Evolutionary conservation across 2,888 invertebrate species (phyloP), one percentile per base, ranked within the genome.

Genomic region (Eupithecia inturbata): DNA sequence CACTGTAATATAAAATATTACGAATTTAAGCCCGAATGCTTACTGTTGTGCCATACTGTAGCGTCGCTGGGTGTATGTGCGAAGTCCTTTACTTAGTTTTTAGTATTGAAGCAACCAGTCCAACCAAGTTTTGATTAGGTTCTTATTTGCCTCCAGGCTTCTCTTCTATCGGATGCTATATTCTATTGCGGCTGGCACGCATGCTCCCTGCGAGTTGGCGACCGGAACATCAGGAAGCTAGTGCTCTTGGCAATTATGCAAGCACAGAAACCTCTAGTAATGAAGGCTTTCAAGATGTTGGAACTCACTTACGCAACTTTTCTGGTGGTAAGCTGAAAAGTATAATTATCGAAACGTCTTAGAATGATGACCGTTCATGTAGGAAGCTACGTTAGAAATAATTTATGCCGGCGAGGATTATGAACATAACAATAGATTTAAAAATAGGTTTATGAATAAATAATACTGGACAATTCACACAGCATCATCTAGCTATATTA

Each of bases 241-340:
- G 89, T 95, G 6, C 77, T 89, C 19, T 79, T 91, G 22, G 90
- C 92, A 1, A 88, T 91, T 68, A 82, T 84, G 71, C 89, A 91
- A 73, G 88, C 94, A 0, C 92, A 94, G 76, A 87, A 85, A 1
- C 92, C 95, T 3, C 84, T 93, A 1, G 83, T 92, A 41, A 91
- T 95, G 87, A 95, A 93, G 75, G 93, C 95, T 1, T 95, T 93
- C 79, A 92, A 92, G 68, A 93, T 94, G 91, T 75, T 93, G 4
- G 85, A 92, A 31, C 89, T 94, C 1, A 91, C 92, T 14, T 92
- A 94, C 41, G 88, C 79, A 5, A 91, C 92, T 3, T 93, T 91
- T 63, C 79, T 94, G 68, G 77, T 83, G 87, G 94, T 93, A 66
- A 78, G 82, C 10, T 5, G 10, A 6, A 53, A 45, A 19, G 19